Percentiles rank a stretch among this genome's conserved stretches.
phyloP scores from a whole-genome alignment of 2,797 vertebrate genomes.

The Enteromius trimaculatus region DNA sequence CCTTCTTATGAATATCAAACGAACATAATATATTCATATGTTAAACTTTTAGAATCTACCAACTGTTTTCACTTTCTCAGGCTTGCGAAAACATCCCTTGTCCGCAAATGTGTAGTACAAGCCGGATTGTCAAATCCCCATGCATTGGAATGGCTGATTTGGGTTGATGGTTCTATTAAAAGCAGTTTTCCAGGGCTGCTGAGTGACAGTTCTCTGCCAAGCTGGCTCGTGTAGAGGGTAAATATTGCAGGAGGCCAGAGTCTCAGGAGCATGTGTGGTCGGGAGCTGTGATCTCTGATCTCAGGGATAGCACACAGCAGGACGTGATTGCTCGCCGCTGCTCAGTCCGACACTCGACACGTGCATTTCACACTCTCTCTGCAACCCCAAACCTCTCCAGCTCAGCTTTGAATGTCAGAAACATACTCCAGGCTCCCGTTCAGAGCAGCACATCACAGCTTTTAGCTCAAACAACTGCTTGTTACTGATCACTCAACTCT shows the following conservation, averaged over 20 bases:
- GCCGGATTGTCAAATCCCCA: constrained; percentile 33
- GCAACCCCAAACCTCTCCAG: constrained; percentile 51
- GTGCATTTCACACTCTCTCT: constrained; percentile 51
- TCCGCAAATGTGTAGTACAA: constrained; percentile 29
- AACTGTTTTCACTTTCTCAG: constrained; percentile 18
- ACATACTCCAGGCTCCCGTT: constrained; percentile 60
- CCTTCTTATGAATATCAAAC: constrained; percentile 20
- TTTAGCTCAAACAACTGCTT: constrained; percentile 69
- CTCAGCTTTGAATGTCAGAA: constrained; percentile 65
- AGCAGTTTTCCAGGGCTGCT: constrained; percentile 44
- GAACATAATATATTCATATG: constrained; percentile 23
- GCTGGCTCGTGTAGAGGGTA: constrained; percentile 66
- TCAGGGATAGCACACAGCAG: constrained; percentile 70
- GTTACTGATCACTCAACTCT: constrained; percentile 62
- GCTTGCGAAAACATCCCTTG: constrained; percentile 28
- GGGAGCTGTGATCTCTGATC: constrained; percentile 74
- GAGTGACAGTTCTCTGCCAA: constrained; percentile 62
- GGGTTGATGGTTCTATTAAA: constrained; percentile 53
- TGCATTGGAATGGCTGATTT: constrained; percentile 45
- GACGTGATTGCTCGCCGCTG: constrained; percentile 60
- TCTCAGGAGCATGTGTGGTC: constrained; percentile 66
- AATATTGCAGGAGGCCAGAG: constrained; percentile 73
- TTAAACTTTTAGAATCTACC: constrained; percentile 33
- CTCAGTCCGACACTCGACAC: constrained; percentile 53
- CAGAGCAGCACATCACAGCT: constrained; percentile 67